Base-by-base conservation (phyloP, 2,113 vertebrate species). In the Sisor rabdophorus region DNA sequence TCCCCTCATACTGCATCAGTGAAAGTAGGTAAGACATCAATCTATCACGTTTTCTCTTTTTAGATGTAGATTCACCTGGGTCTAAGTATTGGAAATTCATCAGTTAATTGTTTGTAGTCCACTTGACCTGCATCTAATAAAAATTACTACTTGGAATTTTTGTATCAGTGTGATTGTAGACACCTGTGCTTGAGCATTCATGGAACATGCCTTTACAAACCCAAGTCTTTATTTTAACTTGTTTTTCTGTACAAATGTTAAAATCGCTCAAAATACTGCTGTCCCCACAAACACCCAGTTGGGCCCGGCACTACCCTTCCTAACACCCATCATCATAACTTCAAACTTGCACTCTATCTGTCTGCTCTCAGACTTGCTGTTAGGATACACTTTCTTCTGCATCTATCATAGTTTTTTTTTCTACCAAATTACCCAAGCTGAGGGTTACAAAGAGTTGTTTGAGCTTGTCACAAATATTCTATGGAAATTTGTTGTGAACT, bases 21-120 rank as follows among this genome's bases (percentile, higher is more conserved):
- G 83, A 74, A 74, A 84, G 77, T 76, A 84, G 85, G 78, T 85
- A 80, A 87, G 86, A 83, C 86, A 87, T 85, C 79, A 84, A 82
- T 84, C 80, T 80, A 76, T 67, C 79, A 59, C 78, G 76, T 76
- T 77, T 83, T 83, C 79, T 79, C 82, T 63, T 70, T 74, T 83
- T 78, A 80, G 76, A 81, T 82, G 75, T 78, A 82, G 71, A 40
- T 52, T 84, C 73, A 85, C 81, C 84, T 84, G 3, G 79, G 63
- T 74, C 78, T 26, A 67, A 64, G 68, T 22, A 59, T 53, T 79
- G 59, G 72, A 75, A 76, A 81, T 86, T 80, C 77, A 75, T 72
- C 64, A 85, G 77, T 72, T 76, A 61, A 77, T 79, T 54, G 59
- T 65, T 32, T 44, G 59, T 76, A 24, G 63, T 78, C 50, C 54